A percentile compares a stretch with the other conserved stretches of the same genome.
These are phyloP conservation scores for Deilephila elpenor DNA, from an alignment of 2,888 invertebrate species.

Conservation along the genomic window DNA sequence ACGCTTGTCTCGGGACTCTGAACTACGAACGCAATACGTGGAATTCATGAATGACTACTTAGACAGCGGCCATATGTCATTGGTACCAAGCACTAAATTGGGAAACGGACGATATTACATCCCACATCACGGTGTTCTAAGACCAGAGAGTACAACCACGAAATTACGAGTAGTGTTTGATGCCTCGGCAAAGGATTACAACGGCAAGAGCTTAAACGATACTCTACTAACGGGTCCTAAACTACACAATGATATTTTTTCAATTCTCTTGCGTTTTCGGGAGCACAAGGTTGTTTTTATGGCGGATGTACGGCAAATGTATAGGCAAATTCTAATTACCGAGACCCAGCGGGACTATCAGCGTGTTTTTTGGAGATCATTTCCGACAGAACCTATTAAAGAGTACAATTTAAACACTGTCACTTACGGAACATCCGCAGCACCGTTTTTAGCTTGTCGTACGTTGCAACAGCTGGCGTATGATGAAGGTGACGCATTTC, in stretches of 20 bases:
- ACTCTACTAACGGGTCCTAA: background rate
- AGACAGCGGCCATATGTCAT: background rate
- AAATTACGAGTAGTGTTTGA: constrained; percentile 9
- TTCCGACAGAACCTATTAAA: background rate
- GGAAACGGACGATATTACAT: background rate
- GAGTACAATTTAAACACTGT: background rate
- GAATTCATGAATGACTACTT: constrained; percentile 13
- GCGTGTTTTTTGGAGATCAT: background rate
- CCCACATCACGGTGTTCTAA: constrained; percentile 9
- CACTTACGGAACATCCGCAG: background rate
- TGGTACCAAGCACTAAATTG: background rate
- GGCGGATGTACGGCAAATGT: constrained; percentile 8
- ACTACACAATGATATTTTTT: background rate
- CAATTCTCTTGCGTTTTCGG: background rate
- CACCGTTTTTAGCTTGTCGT: background rate
- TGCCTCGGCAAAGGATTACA: background rate
- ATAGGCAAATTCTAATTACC: background rate
- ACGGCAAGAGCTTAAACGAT: background rate
- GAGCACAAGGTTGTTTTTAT: background rate
- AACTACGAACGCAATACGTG: background rate
- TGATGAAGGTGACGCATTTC: background rate
- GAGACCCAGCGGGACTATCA: background rate
- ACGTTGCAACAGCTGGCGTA: background rate
- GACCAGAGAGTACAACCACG: background rate
- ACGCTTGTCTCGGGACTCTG: background rate